Conservation (phyloP, 2,113 vertebrate genomes). For the Phylloscopus whistleri region DNA sequence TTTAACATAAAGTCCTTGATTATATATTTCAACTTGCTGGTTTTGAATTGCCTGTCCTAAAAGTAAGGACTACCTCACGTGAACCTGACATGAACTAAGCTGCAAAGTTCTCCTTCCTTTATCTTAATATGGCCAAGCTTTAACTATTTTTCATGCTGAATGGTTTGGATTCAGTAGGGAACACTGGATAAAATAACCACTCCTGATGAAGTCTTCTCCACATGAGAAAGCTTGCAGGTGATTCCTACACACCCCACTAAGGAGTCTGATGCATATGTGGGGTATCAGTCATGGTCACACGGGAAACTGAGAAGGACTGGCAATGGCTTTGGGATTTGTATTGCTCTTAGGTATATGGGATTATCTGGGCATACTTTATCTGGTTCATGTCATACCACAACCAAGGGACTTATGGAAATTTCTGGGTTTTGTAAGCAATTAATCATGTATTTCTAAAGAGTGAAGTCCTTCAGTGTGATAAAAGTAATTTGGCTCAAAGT, state of each 20-base stretch:
- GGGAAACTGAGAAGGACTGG: neutral
- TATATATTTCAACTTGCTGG: neutral
- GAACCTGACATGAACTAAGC: neutral
- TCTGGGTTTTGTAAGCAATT: neutral
- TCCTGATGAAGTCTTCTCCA: neutral
- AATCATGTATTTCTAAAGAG: neutral
- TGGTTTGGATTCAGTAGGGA: neutral
- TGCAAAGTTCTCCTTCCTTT: neutral
- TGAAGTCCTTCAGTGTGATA: neutral
- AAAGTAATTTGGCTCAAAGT: neutral
- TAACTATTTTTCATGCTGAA: neutral
- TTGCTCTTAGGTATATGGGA: neutral
- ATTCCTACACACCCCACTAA: neutral
- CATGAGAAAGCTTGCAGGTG: neutral
- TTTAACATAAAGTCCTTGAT: neutral
- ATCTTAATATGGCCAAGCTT: neutral
- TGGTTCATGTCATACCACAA: neutral
- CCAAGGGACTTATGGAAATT: neutral
- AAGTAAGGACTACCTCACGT: neutral
- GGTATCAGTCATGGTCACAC: neutral
- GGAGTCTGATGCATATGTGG: neutral
- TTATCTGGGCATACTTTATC: neutral
- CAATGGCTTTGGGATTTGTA: neutral
- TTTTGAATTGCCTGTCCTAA: neutral
- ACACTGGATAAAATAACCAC: neutral